phyloP scores from a whole-genome alignment of 53 echinoderm and acorn worm species.

The Glandiceps talaboti region DNA sequence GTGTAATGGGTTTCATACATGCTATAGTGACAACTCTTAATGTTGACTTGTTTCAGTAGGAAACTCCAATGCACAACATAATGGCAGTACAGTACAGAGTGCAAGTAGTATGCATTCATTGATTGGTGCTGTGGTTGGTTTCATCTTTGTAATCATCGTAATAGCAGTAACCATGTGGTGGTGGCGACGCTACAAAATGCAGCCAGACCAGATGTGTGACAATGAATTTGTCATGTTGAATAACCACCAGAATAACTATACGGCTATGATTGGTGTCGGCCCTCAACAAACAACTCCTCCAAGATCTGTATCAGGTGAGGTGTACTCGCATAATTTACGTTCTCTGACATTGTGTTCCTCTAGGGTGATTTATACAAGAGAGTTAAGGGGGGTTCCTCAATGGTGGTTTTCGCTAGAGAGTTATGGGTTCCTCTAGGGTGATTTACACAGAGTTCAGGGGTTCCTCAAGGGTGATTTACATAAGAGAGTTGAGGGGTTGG shows the following conservation, averaged over 20 bases:
- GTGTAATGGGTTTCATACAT: too few relatives aligned
- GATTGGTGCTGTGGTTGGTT: neutral
- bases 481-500: too few relatives aligned
- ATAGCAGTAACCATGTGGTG: conserved; percentile 2
- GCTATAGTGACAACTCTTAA: too few relatives aligned
- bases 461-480: too few relatives aligned
- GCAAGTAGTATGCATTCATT: neutral
- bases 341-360: too few relatives aligned
- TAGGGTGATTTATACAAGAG: too few relatives aligned
- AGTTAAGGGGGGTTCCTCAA: too few relatives aligned
- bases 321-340: too few relatives aligned
- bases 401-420: too few relatives aligned
- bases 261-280: conserved; percentile 19
- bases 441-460: too few relatives aligned
- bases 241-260: neutral
- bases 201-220: neutral
- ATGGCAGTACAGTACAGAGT: neutral
- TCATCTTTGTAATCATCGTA: neutral
- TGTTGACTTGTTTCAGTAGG: too few relatives aligned
- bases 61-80: neutral
- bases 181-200: neutral
- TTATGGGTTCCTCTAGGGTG: too few relatives aligned
- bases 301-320: neutral
- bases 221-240: neutral
- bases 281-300: conserved; percentile 1